Conservation (phyloP, 1,140 invertebrate genomes). For the Bathynomus jamesi region DNA sequence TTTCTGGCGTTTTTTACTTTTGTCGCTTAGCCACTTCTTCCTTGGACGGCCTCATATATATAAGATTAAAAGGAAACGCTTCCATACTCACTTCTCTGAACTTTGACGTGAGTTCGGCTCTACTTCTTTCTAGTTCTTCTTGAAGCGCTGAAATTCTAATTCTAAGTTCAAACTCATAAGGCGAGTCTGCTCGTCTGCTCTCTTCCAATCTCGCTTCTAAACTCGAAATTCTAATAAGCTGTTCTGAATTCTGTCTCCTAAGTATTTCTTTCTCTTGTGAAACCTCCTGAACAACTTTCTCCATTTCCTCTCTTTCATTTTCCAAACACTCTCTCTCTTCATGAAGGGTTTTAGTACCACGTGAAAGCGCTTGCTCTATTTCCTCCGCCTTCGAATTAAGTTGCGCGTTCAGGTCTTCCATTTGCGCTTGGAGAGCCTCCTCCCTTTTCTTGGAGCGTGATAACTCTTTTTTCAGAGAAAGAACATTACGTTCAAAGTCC, state of each 20-base stretch:
- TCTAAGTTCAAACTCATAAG: neutral
- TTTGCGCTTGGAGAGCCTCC: neutral
- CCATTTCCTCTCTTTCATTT: neutral
- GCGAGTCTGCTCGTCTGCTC: neutral
- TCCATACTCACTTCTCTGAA: neutral
- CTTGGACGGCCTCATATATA: no score
- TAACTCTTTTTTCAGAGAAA: neutral
- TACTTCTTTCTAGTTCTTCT: neutral
- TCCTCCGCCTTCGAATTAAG: neutral
- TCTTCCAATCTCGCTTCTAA: neutral
- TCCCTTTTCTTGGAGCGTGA: neutral
- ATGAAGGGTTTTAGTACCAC: neutral
- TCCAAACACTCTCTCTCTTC: neutral
- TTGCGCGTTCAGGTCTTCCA: neutral
- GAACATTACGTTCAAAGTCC: neutral
- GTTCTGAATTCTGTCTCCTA: neutral
- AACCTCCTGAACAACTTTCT: neutral
- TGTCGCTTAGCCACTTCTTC: no score
- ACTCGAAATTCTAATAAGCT: neutral
- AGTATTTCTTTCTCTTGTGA: neutral
- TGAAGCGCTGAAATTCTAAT: neutral
- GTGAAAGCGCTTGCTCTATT: no score
- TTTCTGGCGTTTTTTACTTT: no score
- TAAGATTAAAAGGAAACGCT: no score
- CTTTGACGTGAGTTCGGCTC: neutral